Conservation (phyloP, 1,140 invertebrate genomes). For the Phthorimaea operculella region DNA sequence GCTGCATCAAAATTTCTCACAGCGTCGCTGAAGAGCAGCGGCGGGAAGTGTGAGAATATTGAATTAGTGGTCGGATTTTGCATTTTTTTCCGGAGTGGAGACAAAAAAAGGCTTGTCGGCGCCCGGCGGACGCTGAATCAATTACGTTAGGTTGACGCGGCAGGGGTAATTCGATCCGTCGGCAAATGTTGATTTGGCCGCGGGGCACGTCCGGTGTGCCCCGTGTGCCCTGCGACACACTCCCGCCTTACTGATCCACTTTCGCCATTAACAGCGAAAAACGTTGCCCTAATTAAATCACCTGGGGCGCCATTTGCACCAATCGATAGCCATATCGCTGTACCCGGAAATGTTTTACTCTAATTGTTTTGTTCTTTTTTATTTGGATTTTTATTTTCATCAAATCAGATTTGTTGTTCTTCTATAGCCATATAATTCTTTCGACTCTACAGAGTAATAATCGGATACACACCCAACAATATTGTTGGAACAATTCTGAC, state of each 20-base stretch:
- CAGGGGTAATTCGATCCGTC: slow-evolving; percentile 52
- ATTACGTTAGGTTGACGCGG: slow-evolving; percentile 45
- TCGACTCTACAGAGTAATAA: too few species aligned
- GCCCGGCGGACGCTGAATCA: slow-evolving; percentile 46
- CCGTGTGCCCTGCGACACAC: slow-evolving; percentile 3
- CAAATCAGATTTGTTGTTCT: too few species aligned
- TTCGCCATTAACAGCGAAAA: slow-evolving; percentile 19
- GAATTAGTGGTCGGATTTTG: slow-evolving; percentile 54
- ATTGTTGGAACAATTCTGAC: too few species aligned
- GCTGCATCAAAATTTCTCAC: neutral
- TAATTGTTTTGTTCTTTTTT: too few species aligned
- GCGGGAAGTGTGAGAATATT: slow-evolving; percentile 41
- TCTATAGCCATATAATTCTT: too few species aligned
- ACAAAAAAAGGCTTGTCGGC: slow-evolving; percentile 49
- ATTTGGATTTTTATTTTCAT: too few species aligned
- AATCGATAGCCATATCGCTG: neutral
- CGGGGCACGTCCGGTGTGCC: slow-evolving; percentile 26
- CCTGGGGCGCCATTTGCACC: neutral
- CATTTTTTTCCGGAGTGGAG: slow-evolving; percentile 38
- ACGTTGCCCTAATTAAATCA: slow-evolving; percentile 15
- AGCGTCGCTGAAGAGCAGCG: neutral
- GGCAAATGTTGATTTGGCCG: slow-evolving; percentile 61
- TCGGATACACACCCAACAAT: too few species aligned
- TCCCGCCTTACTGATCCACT: slow-evolving; percentile 21
- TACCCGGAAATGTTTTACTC: too few species aligned